These are phyloP conservation scores for Gari tellinella DNA, from an alignment of 2,888 invertebrate species.

Conservation along the genomic window DNA sequence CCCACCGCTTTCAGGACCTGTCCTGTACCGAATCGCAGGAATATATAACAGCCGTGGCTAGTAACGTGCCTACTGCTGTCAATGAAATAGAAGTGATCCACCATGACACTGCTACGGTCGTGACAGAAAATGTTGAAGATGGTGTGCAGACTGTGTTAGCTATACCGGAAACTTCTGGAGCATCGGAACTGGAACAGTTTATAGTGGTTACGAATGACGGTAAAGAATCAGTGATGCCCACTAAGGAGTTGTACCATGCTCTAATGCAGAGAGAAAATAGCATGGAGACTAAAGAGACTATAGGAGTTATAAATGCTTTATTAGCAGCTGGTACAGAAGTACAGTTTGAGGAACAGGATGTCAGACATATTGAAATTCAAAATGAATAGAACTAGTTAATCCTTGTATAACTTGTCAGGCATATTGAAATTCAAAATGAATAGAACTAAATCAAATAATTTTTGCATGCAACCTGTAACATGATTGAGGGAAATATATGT, in stretches of 20 bases:
- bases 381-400: constrained; percentile 27
- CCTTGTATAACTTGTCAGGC: too few species aligned
- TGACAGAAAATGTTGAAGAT: neutral
- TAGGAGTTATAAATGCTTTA: constrained; percentile 34
- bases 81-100: constrained; percentile 29
- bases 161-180: neutral
- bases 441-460: too few species aligned
- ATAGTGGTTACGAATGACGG: constrained; percentile 31
- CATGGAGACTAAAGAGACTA: constrained; percentile 25
- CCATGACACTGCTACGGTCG: neutral
- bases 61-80: constrained; percentile 9
- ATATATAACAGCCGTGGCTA: neutral
- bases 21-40: constrained; percentile 2
- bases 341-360: constrained; percentile 44
- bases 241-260: constrained; percentile 37
- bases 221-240: constrained; percentile 29
- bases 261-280: constrained; percentile 18
- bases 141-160: constrained; percentile 7
- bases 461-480: too few species aligned
- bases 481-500: too few species aligned
- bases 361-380: constrained; percentile 44
- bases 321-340: constrained; percentile 46
- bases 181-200: constrained; percentile 19
- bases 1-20: neutral
- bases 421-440: too few species aligned